phyloP scores from a whole-genome alignment of 2,113 vertebrate genomes.

The Calidris pugnax region DNA sequence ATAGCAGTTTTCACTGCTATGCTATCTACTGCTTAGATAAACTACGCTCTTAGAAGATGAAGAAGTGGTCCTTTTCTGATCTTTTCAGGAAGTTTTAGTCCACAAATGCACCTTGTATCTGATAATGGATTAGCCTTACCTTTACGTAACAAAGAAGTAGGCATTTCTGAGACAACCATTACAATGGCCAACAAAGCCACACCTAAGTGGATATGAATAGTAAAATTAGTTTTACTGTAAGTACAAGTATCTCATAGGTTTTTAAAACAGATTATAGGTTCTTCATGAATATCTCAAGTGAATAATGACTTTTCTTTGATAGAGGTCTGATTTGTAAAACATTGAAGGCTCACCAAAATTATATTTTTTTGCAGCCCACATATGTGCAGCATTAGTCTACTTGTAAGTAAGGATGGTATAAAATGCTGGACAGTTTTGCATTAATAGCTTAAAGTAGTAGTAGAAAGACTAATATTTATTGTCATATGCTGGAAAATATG shows the following conservation, averaged over 20 bases:
- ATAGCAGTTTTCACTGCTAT: background rate
- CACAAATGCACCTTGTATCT: background rate
- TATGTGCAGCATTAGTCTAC: background rate
- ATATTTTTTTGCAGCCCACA: background rate
- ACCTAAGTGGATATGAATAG: background rate
- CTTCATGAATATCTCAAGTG: background rate
- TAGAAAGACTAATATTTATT: background rate
- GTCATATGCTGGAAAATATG: background rate
- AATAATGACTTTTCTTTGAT: background rate
- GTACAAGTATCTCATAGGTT: background rate
- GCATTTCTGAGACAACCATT: background rate
- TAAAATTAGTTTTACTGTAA: background rate
- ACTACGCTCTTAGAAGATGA: background rate
- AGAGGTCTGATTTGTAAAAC: background rate
- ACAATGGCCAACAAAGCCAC: background rate
- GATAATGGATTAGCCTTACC: background rate
- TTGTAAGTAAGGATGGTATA: background rate
- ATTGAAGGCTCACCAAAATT: background rate
- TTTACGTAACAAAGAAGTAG: background rate
- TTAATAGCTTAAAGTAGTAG: background rate
- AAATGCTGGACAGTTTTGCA: background rate
- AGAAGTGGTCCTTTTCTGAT: background rate
- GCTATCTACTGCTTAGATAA: background rate
- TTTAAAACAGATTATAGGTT: background rate
- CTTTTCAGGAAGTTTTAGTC: background rate